phyloP scores from a whole-genome alignment of 2,888 invertebrate genomes.

The Caenorhabditis sinica region DNA sequence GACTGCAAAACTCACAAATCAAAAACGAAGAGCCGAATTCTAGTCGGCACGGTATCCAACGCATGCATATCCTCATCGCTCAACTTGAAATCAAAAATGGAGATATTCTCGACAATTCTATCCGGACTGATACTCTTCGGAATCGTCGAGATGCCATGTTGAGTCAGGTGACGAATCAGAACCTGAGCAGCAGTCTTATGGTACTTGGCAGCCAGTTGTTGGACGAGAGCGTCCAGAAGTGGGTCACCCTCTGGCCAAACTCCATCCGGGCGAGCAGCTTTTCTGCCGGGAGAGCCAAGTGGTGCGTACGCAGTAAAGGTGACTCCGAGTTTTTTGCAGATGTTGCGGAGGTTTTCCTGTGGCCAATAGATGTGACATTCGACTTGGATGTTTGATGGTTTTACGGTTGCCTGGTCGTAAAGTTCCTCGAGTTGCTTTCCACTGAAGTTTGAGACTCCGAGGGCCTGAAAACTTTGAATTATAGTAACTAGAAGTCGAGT shows the following conservation, averaged over 20 bases:
- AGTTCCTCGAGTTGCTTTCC: conserved; percentile 78
- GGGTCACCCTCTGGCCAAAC: conserved; percentile 73
- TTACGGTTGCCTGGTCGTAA: conserved; percentile 78
- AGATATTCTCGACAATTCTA: conserved; percentile 75
- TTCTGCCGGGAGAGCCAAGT: conserved; percentile 76
- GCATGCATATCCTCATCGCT: conserved; percentile 71
- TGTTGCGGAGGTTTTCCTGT: conserved; percentile 87
- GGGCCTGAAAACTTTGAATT: conserved; percentile 61
- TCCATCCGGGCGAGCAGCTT: conserved; percentile 73
- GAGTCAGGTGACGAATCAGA: conserved; percentile 75
- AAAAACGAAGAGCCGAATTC: conserved; percentile 69
- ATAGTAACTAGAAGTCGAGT: background rate
- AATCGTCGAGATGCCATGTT: conserved; percentile 75
- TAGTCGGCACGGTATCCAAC: conserved; percentile 63
- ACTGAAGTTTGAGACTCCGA: conserved; percentile 81
- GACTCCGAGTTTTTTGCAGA: conserved; percentile 88
- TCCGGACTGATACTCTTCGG: conserved; percentile 74
- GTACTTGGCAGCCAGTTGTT: conserved; percentile 70
- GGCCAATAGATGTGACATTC: conserved; percentile 91
- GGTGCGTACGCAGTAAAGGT: conserved; percentile 75
- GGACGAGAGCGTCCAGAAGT: conserved; percentile 69
- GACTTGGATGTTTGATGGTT: conserved; percentile 84
- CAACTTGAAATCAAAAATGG: conserved; percentile 76
- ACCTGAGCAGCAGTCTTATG: conserved; percentile 76
- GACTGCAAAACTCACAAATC: conserved; percentile 65